Evolutionary conservation across 2,888 invertebrate genomes (phyloP).

Genomic region (Idaea straminata): DNA sequence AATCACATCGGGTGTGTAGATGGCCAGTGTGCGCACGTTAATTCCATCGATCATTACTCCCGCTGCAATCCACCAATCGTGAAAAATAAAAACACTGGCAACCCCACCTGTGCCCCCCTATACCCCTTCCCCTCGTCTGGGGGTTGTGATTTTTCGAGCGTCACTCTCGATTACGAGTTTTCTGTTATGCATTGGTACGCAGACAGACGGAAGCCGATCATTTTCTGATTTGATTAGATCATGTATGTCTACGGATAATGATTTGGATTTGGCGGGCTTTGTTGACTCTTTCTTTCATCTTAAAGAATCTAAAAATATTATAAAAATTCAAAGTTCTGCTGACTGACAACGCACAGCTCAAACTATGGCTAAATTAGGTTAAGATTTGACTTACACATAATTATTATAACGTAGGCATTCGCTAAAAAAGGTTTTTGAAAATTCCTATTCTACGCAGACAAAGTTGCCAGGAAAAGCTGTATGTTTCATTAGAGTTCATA

Average conservation of each 20-base stretch:
- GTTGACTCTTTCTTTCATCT: background rate
- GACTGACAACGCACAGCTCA: too few species aligned
- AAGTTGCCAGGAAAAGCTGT: too few species aligned
- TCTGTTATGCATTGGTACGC: conserved; percentile 19
- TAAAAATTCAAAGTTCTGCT: too few species aligned
- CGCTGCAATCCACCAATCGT: conserved; percentile 78
- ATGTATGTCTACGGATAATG: background rate
- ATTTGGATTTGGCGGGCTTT: background rate
- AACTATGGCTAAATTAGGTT: too few species aligned
- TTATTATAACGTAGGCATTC: too few species aligned
- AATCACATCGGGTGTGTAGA: conserved; percentile 46
- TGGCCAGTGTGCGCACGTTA: conserved; percentile 69
- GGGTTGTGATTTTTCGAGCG: conserved; percentile 73
- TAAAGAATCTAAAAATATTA: background rate
- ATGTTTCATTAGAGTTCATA: too few species aligned
- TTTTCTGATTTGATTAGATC: conserved; percentile 24
- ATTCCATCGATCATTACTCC: conserved; percentile 79
- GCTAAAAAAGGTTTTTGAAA: too few species aligned
- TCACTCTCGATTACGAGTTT: conserved; percentile 56
- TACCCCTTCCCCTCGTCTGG: conserved; percentile 47
- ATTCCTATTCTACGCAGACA: too few species aligned
- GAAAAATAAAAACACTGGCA: conserved; percentile 74
- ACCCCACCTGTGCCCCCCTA: conserved; percentile 57
- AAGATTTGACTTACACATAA: too few species aligned
- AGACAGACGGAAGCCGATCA: conserved; percentile 22